Evolutionary conservation across 2,113 vertebrate species (phyloP), one percentile per base, ranked within the genome.

Genomic region (Osmerus mordax): DNA sequence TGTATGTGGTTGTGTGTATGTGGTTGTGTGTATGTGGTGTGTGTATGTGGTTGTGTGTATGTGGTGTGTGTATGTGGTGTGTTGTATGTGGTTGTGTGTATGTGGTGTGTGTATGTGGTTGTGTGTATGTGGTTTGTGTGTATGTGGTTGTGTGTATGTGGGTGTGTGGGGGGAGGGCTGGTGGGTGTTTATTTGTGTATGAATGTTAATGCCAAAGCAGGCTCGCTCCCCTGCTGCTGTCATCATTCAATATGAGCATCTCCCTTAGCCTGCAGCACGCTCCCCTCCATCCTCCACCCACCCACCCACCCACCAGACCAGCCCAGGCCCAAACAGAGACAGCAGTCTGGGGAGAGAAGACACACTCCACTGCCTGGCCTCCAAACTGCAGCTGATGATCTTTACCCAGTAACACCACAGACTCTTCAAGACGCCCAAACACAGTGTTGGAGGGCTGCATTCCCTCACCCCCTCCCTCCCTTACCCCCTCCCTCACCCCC

Each of bases 331-430:
- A 36, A 25, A 67, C 5, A 75, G 51, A 47, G 58, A 16, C 4
- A 12, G 14, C 7, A 62, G 55, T 67, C 62, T 36, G 53, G 13
- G 16, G 23, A 79, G 0, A 61, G 1, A 8, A 62, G 28, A 82
- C 54, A 67, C n/a, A 15, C 51, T 70, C 21, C 21, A 65, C 52
- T 55, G 25, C 53, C n/a, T 19, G 61, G 25, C 19, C 19, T 54
- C 65, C 65, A 74, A 63, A 71, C 73, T 64, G 63, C 18, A 62
- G 25, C 56, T 73, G 66, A 70, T 21, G 76, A 82, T 71, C 47
- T 58, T 36, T 11, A 62, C 74, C 28, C 67, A 60, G 47, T 65
- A 73, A 79, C 68, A 60, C 53, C 29, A 61, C 60, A 63, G 23
- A 25, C 32, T 4, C 21, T 23, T 25, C 54, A 58, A 41, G 56